A percentile compares a stretch with the other conserved stretches of the same genome.
phyloP scores from a whole-genome alignment of 2,888 invertebrate species.

The Rhagonycha lutea region DNA sequence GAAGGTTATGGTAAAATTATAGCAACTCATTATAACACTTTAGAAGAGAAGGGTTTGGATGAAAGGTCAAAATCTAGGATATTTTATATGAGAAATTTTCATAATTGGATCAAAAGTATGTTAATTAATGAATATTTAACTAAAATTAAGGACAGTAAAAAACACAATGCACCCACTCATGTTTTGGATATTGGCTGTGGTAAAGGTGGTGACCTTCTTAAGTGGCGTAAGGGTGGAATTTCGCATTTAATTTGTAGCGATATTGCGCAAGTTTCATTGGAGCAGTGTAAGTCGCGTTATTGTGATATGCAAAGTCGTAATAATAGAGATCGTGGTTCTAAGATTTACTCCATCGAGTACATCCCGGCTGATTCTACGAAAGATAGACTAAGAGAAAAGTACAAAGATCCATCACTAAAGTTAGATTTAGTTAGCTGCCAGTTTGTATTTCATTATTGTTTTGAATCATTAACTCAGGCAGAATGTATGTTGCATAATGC shows the following conservation, averaged over 20 bases:
- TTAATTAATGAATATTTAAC: slow-evolving; percentile 82
- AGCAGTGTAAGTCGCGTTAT: slow-evolving; percentile 87
- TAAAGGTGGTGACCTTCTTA: slow-evolving; percentile 97
- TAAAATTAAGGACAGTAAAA: slow-evolving; percentile 66
- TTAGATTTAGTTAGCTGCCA: slow-evolving; percentile 95
- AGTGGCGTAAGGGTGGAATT: slow-evolving; percentile 87
- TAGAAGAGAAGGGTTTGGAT: slow-evolving; percentile 80
- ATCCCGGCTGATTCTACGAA: slow-evolving; percentile 92
- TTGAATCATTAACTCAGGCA: slow-evolving; percentile 86
- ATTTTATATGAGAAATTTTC: slow-evolving; percentile 92
- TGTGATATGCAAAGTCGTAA: slow-evolving; percentile 62
- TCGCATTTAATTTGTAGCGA: slow-evolving; percentile 87
- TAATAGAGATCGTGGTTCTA: slow-evolving; percentile 42
- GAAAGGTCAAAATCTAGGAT: slow-evolving; percentile 88
- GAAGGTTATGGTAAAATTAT: slow-evolving; percentile 67
- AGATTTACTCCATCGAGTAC: slow-evolving; percentile 83
- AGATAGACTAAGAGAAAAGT: slow-evolving; percentile 75
- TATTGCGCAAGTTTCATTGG: slow-evolving; percentile 89
- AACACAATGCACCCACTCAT: slow-evolving; percentile 67
- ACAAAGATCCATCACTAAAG: slow-evolving; percentile 74
- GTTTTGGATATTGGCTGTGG: slow-evolving; percentile 97
- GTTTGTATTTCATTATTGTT: slow-evolving; percentile 97
- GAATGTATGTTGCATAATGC: slow-evolving; percentile 92
- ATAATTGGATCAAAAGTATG: slow-evolving; percentile 98
- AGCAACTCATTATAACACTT: slow-evolving; percentile 91